phyloP scores from a whole-genome alignment of 2,888 invertebrate species.

The Altica lythri region DNA sequence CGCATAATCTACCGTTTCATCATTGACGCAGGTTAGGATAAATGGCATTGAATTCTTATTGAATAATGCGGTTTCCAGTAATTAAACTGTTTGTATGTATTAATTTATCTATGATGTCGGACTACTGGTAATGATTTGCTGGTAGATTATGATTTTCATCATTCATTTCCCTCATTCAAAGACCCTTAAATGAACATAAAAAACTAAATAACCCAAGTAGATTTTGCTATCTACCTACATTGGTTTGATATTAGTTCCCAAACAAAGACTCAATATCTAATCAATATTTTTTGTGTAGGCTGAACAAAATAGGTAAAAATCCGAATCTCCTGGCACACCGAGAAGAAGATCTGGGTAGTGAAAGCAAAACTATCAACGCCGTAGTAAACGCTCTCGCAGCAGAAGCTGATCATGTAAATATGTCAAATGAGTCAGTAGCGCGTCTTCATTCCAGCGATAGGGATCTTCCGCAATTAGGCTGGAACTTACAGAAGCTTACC shows the following conservation, averaged over 20 bases:
- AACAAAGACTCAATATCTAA: too few species aligned
- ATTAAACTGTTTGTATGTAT: too few species aligned
- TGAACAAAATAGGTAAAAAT: slow-evolving; percentile 98
- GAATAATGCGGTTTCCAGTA: too few species aligned
- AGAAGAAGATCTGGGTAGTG: slow-evolving; percentile 69
- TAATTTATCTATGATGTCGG: too few species aligned
- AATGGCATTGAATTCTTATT: too few species aligned
- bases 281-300: slow-evolving; percentile 46
- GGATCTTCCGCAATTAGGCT: slow-evolving; percentile 63
- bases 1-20: too few species aligned
- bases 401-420: slow-evolving; percentile 84
- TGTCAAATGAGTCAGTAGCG: slow-evolving; percentile 73
- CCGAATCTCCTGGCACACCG: slow-evolving; percentile 88
- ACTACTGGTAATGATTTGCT: too few species aligned
- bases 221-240: slow-evolving; percentile 24
- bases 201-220: too few species aligned
- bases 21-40: too few species aligned
- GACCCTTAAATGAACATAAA: too few species aligned
- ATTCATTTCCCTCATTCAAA: too few species aligned
- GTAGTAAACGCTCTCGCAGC: slow-evolving; percentile 91
- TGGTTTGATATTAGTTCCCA: slow-evolving; percentile 13
- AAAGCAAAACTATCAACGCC: slow-evolving; percentile 87
- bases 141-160: too few species aligned
- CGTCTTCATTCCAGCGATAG: slow-evolving; percentile 53
- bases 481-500: slow-evolving; percentile 69